Evolutionary conservation across 2,797 vertebrate species (phyloP).

Genomic region (Hemitrygon akajei): DNA sequence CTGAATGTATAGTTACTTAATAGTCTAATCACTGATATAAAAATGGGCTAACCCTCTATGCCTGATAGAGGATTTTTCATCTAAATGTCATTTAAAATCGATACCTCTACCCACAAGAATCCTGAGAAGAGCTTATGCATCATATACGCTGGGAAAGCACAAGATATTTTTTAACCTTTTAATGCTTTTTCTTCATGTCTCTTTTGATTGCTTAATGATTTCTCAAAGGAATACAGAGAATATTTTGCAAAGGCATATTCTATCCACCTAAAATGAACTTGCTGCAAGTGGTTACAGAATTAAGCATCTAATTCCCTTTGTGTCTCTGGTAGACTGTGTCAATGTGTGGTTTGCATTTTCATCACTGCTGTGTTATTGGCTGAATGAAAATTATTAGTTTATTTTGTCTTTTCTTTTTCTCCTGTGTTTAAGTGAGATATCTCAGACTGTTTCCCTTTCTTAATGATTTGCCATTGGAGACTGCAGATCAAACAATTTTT

Average conservation of each 20-base stretch:
- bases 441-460: not conserved
- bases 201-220: not conserved
- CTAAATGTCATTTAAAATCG: too few species aligned
- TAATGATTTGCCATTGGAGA: not conserved
- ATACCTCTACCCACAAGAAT: too few species aligned
- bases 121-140: too few species aligned
- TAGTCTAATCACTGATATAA: conserved; percentile 15
- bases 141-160: too few species aligned
- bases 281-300: not conserved
- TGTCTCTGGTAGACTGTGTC: not conserved
- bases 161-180: not conserved
- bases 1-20: too few species aligned
- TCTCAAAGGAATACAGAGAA: not conserved
- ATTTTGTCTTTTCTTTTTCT: not conserved
- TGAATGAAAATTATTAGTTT: not conserved
- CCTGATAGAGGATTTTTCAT: too few species aligned
- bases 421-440: not conserved
- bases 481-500: not conserved
- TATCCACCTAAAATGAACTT: not conserved
- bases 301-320: not conserved
- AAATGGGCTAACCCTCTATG: not conserved
- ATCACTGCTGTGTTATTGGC: not conserved
- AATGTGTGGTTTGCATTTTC: not conserved
- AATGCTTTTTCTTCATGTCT: not conserved
- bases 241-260: not conserved